Evolutionary conservation across 2,797 vertebrate genomes (phyloP), one percentile per base, ranked within the genome.

Genomic region (Syngnathus acus): DNA sequence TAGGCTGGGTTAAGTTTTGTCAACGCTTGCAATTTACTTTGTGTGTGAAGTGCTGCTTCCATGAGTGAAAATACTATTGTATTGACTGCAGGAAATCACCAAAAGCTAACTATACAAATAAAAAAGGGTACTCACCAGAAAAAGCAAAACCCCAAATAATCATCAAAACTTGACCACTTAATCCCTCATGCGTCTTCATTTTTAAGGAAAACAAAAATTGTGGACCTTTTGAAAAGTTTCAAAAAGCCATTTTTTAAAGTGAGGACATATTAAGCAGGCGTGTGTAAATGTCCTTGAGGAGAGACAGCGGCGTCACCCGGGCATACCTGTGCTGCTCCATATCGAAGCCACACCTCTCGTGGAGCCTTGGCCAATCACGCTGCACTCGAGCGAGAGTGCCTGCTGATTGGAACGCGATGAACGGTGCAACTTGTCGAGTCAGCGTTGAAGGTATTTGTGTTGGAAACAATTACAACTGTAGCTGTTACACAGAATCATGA

Each of bases 111-210:
- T 9, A 21, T 23, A 62, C 16, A n/a, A 51, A 51, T n/a, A 26
- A 14, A 11, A 26, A 26, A 14, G 1, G 5, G 21, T 48, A 47
- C 82, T 85, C 78, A 89, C 89, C 87, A 81, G 69, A 73, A 76
- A 78, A 71, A 43, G 38, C 16, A 11, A 72, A 68, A 16, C 6
- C 9, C 0, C 71, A 51, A 21, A 76, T 68, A 76, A 82, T 0
- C 1, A 54, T 13, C 23, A 81, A 1, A 51, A 81, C 57, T 19
- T 1, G 66, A 32, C 61, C 53, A 68, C 10, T 38, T 2, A n/a
- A 51, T 57, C 39, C 58, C 37, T 19, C 40, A 19, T 37, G 19
- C 2, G 4, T 10, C 1, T 1, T 60, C 80, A 85, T 83, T n/a
- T 70, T 42, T 2, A n/a, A 13, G 55, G 19, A 26, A 6, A n/a